These are phyloP conservation scores for Pyxicephalus adspersus DNA, from an alignment of 2,113 vertebrate species.

Conservation along the genomic window DNA sequence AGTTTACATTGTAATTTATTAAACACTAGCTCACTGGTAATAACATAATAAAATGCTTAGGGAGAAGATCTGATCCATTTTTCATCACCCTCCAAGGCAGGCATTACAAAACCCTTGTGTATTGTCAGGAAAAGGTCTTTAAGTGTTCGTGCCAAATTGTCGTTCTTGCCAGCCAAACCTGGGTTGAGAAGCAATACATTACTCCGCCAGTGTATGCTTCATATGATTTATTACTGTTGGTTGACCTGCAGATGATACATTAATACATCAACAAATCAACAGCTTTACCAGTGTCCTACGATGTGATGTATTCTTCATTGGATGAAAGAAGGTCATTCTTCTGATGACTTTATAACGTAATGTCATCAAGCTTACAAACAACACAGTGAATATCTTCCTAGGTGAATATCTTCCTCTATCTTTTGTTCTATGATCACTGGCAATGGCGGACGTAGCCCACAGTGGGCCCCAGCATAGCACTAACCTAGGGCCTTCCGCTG, in stretches of 20 bases:
- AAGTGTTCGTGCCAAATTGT: constrained; percentile 40
- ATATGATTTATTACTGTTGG: constrained; percentile 37
- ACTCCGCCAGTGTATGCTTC: constrained; percentile 7
- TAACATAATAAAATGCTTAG: constrained; percentile 45
- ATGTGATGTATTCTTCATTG: constrained; percentile 60
- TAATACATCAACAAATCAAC: constrained; percentile 53
- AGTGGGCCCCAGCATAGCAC: too few species aligned
- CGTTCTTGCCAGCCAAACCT: constrained; percentile 18
- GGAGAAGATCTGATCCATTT: constrained; percentile 45
- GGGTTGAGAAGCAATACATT: constrained; percentile 11
- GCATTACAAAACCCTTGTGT: constrained; percentile 37
- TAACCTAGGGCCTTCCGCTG: too few species aligned
- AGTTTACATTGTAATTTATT: constrained; percentile 36
- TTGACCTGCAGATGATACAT: constrained; percentile 20
- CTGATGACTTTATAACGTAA: constrained; percentile 47
- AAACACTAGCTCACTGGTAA: constrained; percentile 20
- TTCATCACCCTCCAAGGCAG: constrained; percentile 33
- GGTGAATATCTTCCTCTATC: too few species aligned
- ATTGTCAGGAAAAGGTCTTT: constrained; percentile 45
- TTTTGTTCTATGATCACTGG: too few species aligned
- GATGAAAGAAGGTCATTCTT: constrained; percentile 46
- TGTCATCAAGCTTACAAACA: background rate
- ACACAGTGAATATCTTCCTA: too few species aligned
- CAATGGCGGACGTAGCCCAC: too few species aligned
- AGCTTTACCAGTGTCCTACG: constrained; percentile 13